phyloP scores from a whole-genome alignment of 2,888 invertebrate genomes.

The Drosophila hamatofila region DNA sequence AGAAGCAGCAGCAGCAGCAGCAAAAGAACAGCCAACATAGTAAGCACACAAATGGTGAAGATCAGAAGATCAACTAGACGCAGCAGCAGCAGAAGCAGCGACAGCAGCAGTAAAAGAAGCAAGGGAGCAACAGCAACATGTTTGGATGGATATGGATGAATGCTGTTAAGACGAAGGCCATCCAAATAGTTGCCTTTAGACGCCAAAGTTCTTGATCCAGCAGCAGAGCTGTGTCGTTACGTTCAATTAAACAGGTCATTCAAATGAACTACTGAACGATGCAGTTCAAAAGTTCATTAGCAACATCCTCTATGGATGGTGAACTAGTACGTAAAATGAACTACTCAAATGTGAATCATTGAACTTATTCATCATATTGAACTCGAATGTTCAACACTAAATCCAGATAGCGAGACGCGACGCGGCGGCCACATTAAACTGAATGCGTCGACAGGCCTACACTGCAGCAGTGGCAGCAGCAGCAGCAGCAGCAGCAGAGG shows the following conservation, averaged over 20 bases:
- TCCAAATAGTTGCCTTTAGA: conserved; percentile 67
- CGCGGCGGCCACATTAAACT: conserved; percentile 75
- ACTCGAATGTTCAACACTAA: conserved; percentile 30
- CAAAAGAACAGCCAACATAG: conserved; percentile 55
- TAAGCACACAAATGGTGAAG: conserved; percentile 63
- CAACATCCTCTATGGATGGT: not conserved
- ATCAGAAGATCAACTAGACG: conserved; percentile 65
- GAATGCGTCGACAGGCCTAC: conserved; percentile 66
- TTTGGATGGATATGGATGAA: conserved; percentile 74
- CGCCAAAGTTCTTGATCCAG: conserved; percentile 37
- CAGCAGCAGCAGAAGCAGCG: conserved; percentile 33
- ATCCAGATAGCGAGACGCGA: conserved; percentile 71
- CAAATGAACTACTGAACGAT: not conserved
- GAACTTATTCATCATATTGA: conserved; percentile 9
- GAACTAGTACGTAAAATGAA: not conserved
- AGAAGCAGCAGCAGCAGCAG: conserved; percentile 15
- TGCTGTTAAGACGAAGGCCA: conserved; percentile 79
- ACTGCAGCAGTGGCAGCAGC: conserved; percentile 35
- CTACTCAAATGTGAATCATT: not conserved
- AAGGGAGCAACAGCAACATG: conserved; percentile 36
- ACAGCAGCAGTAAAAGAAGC: conserved; percentile 40
- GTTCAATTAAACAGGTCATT: conserved; percentile 6
- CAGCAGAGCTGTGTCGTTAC: conserved; percentile 9
- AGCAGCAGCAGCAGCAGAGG: conserved; percentile 7
- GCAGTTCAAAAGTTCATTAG: not conserved